Evolutionary conservation across 2,797 vertebrate species (phyloP).

Genomic region (Phalanger gymnotis): DNA sequence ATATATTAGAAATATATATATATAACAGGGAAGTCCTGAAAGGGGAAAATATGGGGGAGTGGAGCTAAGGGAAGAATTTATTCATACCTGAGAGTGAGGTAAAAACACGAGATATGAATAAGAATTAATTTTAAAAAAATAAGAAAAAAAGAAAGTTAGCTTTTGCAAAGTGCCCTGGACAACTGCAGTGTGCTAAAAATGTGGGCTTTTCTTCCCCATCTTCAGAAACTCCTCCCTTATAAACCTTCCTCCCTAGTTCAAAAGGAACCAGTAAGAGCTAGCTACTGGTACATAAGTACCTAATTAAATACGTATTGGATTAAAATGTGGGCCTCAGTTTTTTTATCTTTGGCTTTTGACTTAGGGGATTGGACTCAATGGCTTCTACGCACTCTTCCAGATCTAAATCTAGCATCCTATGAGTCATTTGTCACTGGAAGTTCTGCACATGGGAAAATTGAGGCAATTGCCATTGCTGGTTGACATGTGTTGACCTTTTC

Average conservation of each 20-base stretch:
- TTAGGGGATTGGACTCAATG: not conserved
- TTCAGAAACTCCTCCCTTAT: no score
- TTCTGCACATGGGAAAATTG: no score
- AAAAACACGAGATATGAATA: not conserved
- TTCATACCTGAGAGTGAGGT: not conserved
- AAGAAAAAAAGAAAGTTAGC: not conserved
- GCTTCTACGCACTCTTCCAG: not conserved
- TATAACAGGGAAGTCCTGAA: no score
- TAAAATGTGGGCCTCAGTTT: not conserved
- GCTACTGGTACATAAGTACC: not conserved
- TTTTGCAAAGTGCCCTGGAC: not conserved
- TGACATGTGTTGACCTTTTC: no score
- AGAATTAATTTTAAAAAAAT: not conserved
- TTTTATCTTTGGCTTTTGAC: not conserved
- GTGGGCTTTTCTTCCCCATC: no score
- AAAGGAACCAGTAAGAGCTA: not conserved
- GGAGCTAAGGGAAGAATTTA: not conserved
- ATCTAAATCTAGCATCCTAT: not conserved
- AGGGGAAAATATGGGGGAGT: not conserved
- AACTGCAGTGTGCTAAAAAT: not conserved
- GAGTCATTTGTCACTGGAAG: not conserved
- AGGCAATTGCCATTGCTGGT: no score
- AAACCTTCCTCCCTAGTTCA: no score
- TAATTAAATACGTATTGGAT: not conserved
- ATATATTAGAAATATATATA: no score